These are phyloP conservation scores for Caenorhabditis japonica DNA, from an alignment of 2,888 invertebrate species.

Conservation along the genomic window DNA sequence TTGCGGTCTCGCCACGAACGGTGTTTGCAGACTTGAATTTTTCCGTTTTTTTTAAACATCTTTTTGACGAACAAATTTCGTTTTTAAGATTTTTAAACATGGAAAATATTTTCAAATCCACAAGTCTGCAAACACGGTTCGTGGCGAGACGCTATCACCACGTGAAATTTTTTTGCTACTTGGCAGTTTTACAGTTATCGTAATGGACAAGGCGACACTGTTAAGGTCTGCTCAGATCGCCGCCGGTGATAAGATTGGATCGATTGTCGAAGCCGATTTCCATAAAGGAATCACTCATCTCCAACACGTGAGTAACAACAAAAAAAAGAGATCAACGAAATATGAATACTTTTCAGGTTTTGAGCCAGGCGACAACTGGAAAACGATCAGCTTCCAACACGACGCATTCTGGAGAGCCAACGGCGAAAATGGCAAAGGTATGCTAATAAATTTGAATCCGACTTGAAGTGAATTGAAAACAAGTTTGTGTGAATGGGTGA, in stretches of 20 bases:
- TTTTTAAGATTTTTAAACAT: too few species aligned
- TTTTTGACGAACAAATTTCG: too few species aligned
- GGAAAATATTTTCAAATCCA: not conserved
- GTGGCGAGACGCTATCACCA: too few species aligned
- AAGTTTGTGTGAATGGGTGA: slow-evolving; percentile 21
- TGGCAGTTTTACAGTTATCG: slow-evolving; percentile 36
- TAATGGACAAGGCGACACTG: slow-evolving; percentile 23
- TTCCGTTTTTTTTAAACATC: too few species aligned
- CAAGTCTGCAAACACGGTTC: too few species aligned
- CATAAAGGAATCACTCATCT: slow-evolving; percentile 45
- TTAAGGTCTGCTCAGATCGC: slow-evolving; percentile 5
- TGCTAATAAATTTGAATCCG: not conserved
- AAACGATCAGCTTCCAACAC: slow-evolving; percentile 21
- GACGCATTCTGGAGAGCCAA: slow-evolving; percentile 22
- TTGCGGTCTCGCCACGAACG: too few species aligned
- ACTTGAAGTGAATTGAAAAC: slow-evolving; percentile 19
- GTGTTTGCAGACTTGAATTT: too few species aligned
- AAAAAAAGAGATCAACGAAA: too few species aligned
- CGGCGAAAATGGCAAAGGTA: slow-evolving; percentile 38
- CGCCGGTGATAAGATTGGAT: slow-evolving; percentile 19
- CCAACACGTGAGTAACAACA: slow-evolving; percentile 42
- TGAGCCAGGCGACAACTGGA: slow-evolving; percentile 23
- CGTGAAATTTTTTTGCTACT: too few species aligned
- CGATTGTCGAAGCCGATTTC: slow-evolving; percentile 41
- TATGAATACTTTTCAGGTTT: slow-evolving; percentile 14